phyloP scores from a whole-genome alignment of 2,888 invertebrate genomes.

The Tipula confusa region DNA sequence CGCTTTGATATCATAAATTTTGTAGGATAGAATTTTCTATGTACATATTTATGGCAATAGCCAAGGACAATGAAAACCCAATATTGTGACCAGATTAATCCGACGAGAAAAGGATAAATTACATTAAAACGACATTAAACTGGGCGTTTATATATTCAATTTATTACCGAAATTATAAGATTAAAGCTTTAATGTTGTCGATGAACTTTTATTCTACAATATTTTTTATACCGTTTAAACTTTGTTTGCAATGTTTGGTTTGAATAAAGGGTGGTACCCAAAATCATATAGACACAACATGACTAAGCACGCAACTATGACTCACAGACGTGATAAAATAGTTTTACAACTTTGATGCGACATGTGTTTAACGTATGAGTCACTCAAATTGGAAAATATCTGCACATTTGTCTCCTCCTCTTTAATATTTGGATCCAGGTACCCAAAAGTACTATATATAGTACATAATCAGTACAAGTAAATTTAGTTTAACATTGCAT shows the following conservation, averaged over 20 bases:
- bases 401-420: background rate
- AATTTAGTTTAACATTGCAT: background rate
- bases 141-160: background rate
- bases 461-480: background rate
- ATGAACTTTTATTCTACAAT: too few species aligned
- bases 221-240: too few species aligned
- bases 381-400: background rate
- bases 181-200: background rate
- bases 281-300: background rate
- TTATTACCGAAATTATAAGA: slow-evolving; percentile 5
- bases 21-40: background rate
- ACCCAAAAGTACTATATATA: background rate
- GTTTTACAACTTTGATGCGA: background rate
- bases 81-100: background rate
- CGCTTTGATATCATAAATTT: background rate
- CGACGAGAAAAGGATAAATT: background rate
- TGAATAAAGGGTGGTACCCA: background rate
- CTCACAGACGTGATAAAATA: background rate
- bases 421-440: background rate
- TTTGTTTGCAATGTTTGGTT: background rate
- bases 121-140: background rate
- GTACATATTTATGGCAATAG: background rate
- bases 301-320: background rate
- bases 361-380: background rate
- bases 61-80: background rate